Evolutionary conservation across 53 echinoderm and acorn worm species (phyloP).

Genomic region (Hippasteria phrygiana): DNA sequence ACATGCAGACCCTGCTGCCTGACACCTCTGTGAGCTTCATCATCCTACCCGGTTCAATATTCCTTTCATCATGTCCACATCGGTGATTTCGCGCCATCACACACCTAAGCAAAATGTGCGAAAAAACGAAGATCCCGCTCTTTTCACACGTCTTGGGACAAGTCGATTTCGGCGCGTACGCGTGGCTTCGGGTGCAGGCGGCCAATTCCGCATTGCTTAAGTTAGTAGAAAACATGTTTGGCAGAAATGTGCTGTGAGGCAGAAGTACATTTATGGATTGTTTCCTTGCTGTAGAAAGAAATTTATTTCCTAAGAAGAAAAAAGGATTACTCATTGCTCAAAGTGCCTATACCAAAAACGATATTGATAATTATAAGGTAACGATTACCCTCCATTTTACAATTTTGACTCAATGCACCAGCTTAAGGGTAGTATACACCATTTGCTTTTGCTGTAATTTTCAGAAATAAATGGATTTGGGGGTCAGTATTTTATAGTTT

Average conservation of each 20-base stretch:
- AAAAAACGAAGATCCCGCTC: constrained; percentile 41
- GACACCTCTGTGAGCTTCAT: constrained; percentile 12
- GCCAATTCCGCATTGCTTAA: neutral
- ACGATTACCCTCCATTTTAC: no score
- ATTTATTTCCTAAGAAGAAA: no score
- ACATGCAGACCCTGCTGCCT: constrained; percentile 37
- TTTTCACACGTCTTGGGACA: constrained; percentile 20
- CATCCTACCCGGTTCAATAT: constrained; percentile 21
- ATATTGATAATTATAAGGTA: no score
- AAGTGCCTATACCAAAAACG: no score
- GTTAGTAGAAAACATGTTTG: neutral
- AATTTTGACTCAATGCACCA: no score
- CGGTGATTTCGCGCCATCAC: constrained; percentile 56
- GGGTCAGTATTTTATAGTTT: no score
- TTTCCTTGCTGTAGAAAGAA: neutral
- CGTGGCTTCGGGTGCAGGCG: neutral
- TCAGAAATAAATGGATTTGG: no score
- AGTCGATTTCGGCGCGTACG: constrained; percentile 15
- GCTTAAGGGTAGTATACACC: no score
- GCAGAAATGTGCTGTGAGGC: neutral
- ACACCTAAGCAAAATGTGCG: constrained; percentile 7
- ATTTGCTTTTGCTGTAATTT: no score
- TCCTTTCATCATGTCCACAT: neutral
- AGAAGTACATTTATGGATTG: neutral
- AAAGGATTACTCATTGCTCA: no score